Evolutionary conservation across 2,797 vertebrate species (phyloP).

Genomic region (Neoniphon sammara): DNA sequence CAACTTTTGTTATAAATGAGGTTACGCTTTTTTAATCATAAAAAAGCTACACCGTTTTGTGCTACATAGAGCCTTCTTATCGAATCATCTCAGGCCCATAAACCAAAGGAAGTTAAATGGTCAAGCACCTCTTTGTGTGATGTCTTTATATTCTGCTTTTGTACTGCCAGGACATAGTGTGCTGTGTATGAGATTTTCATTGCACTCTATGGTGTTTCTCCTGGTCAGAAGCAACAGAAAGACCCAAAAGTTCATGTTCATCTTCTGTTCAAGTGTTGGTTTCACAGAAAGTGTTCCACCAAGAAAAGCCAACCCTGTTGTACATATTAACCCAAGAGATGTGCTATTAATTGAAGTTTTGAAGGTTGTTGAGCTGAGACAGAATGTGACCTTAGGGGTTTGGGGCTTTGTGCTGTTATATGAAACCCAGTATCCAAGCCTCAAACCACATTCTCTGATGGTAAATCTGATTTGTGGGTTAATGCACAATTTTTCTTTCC

Average conservation of each 20-base stretch:
- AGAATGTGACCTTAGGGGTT: not conserved
- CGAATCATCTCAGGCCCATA: too few relatives aligned
- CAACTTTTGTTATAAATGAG: too few relatives aligned
- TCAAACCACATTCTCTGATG: too few relatives aligned
- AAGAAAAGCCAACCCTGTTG: not conserved
- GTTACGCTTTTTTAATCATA: too few relatives aligned
- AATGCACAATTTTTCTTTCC: too few relatives aligned
- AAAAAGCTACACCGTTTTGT: too few relatives aligned
- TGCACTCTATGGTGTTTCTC: not conserved
- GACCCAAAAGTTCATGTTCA: too few relatives aligned
- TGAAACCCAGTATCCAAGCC: too few relatives aligned
- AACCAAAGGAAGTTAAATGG: not conserved
- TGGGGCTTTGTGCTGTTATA: constrained; percentile 8
- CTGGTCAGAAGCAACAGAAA: not conserved
- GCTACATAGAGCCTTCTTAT: not conserved
- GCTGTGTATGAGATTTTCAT: not conserved
- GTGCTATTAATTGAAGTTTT: not conserved
- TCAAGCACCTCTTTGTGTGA: not conserved
- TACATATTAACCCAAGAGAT: not conserved
- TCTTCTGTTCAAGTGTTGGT: not conserved
- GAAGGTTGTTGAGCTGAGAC: not conserved
- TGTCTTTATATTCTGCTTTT: not conserved
- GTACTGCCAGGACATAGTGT: too few relatives aligned
- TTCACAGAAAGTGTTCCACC: not conserved
- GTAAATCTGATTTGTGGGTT: too few relatives aligned